Base-by-base conservation (phyloP, 2,113 vertebrate species). In the Reinhardtius hippoglossoides region DNA sequence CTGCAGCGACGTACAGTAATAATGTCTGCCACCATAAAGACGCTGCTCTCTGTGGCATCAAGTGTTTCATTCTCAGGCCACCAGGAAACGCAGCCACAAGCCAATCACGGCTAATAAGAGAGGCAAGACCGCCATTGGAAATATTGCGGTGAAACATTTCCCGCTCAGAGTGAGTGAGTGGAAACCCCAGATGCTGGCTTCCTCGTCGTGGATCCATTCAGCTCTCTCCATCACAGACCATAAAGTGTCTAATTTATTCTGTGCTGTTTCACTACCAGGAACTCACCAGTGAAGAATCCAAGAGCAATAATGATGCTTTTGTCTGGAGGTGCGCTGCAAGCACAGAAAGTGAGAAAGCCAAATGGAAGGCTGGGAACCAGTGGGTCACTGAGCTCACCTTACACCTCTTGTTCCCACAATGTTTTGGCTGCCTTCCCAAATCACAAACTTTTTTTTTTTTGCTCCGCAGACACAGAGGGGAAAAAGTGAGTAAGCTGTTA, bases 221-320 rank as follows among this genome's bases (percentile, higher is more conserved):
- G 24, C 72, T 68, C 52, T n/a, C 52, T 68, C 74, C 76, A 86
- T 85, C 74, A 37, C 80, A 80, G 71, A 62, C 73, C 37, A 68
- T 89, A 83, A 91, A 89, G 23, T 10, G 0, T 56, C 67, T 80
- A 54, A 89, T 90, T 91, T 86, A 89, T 82, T 88, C 83, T 35
- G 73, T 62, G 58, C 78, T 46, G 46, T 61, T 83, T 86, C 79
- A 77, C 67, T 65, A 81, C 84, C 74, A 74, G 87, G 84, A 87
- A 82, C 75, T 80, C 76, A 74, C 63, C 57, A 35, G 73, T 15
- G 52, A 73, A 78, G 74, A 84, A 69, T 76, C 71, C 74, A 63
- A 79, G 74, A 83, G 78, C 64, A 84, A 91, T 92, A 93, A 92
- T 81, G 69, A 92, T 75, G 79, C 86, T 88, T 91, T 93, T 94